A percentile compares a stretch with the other conserved stretches of the same genome.
phyloP scores from a whole-genome alignment of 2,113 vertebrate genomes.

The Meleagris gallopavo region DNA sequence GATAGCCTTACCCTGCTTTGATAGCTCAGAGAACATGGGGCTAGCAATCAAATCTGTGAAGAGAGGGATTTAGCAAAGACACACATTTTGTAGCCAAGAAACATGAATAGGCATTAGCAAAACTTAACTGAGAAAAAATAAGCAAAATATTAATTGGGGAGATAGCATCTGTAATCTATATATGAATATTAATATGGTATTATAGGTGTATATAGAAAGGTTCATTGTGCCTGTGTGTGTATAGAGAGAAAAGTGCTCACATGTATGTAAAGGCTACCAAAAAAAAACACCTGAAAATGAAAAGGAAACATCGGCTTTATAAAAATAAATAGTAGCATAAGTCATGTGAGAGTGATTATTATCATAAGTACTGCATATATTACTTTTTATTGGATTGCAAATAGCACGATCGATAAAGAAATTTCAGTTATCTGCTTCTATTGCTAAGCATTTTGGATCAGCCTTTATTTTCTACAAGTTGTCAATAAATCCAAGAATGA shows the following conservation, averaged over 20 bases:
- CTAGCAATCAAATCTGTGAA: background rate
- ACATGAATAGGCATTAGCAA: rapidly evolving
- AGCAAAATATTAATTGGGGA: rapidly evolving
- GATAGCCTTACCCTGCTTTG: background rate
- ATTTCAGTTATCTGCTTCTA: background rate
- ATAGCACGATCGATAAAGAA: background rate
- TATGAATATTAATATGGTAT: too few species aligned
- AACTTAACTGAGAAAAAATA: background rate
- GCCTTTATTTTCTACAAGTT: background rate
- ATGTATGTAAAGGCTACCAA: rapidly evolving
- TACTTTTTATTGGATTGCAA: background rate
- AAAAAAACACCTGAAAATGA: background rate
- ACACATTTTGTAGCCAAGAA: background rate
- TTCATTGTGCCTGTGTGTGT: rapidly evolving
- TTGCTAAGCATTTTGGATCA: background rate
- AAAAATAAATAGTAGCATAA: background rate
- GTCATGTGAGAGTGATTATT: background rate
- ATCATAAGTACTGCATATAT: background rate
- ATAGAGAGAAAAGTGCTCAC: background rate
- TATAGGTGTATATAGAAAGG: background rate
- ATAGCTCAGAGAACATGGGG: rapidly evolving
- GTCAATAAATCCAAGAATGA: background rate
- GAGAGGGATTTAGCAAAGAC: background rate
- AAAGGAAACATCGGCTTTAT: background rate
- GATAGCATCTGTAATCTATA: background rate